phyloP scores from a whole-genome alignment of 2,888 invertebrate species.

The Odontocolon sp. region DNA sequence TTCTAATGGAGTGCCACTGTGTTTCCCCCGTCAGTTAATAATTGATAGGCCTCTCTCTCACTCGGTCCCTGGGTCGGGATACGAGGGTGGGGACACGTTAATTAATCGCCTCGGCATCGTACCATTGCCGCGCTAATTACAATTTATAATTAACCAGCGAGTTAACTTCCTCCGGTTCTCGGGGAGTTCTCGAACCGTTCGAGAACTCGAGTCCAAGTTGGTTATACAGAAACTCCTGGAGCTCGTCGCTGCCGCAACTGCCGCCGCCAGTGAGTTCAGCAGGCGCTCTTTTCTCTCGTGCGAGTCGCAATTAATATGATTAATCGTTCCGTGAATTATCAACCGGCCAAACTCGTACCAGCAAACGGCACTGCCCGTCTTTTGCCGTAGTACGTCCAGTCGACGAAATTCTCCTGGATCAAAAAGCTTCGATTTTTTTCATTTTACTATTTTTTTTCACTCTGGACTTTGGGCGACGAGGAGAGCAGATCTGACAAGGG shows the following conservation, averaged over 20 bases:
- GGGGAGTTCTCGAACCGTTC: constrained; percentile 27
- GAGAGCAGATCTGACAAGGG: not conserved
- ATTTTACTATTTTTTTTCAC: not conserved
- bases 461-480: not conserved
- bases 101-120: constrained; percentile 75
- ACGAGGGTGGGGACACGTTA: constrained; percentile 67
- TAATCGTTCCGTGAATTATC: constrained; percentile 77
- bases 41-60: constrained; percentile 72
- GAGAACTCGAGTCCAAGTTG: constrained; percentile 30
- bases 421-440: not conserved
- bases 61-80: constrained; percentile 21
- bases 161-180: constrained; percentile 59
- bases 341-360: constrained; percentile 61
- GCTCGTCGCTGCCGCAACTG: constrained; percentile 54
- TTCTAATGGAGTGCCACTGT: constrained; percentile 59
- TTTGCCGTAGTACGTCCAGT: not conserved
- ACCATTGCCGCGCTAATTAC: constrained; percentile 76
- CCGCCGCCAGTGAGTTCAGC: constrained; percentile 23
- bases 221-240: constrained; percentile 35
- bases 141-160: constrained; percentile 79
- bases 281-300: constrained; percentile 34
- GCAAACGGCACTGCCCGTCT: constrained; percentile 25
- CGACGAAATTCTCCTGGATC: constrained; percentile 1
- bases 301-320: constrained; percentile 77
- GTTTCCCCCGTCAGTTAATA: constrained; percentile 75